These are phyloP conservation scores for Murina feae DNA, from an alignment of 2,113 vertebrate genomes.

Conservation along the genomic window DNA sequence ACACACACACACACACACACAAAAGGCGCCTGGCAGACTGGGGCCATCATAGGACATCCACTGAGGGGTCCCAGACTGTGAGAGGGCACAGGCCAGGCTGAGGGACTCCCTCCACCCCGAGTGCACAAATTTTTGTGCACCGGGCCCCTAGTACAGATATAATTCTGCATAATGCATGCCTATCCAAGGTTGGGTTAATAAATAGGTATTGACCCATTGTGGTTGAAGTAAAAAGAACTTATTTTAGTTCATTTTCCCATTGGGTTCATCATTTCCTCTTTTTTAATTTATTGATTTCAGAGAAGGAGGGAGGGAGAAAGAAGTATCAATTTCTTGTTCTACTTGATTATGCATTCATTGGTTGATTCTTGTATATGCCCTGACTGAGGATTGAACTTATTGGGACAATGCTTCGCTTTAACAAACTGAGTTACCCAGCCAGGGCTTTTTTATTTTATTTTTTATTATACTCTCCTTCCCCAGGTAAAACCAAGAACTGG, in stretches of 20 bases:
- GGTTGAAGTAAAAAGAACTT: conserved; percentile 10
- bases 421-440: background rate
- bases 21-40: too few relatives aligned
- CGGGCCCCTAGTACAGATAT: too few relatives aligned
- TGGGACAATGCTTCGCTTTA: background rate
- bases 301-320: background rate
- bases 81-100: too few relatives aligned
- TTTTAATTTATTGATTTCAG: background rate
- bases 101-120: too few relatives aligned
- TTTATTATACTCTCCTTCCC: background rate
- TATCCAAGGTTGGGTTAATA: background rate
- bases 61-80: too few relatives aligned
- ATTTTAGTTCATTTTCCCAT: background rate
- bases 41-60: too few relatives aligned
- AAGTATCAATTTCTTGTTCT: background rate
- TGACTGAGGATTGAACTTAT: background rate
- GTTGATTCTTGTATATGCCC: background rate
- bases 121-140: too few relatives aligned
- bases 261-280: background rate
- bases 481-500: background rate
- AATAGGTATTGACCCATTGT: background rate
- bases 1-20: too few relatives aligned
- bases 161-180: background rate
- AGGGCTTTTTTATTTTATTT: background rate
- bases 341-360: background rate